Base-by-base conservation (phyloP, 2,797 vertebrate genomes). In the Lutjanus argentimaculatus region DNA sequence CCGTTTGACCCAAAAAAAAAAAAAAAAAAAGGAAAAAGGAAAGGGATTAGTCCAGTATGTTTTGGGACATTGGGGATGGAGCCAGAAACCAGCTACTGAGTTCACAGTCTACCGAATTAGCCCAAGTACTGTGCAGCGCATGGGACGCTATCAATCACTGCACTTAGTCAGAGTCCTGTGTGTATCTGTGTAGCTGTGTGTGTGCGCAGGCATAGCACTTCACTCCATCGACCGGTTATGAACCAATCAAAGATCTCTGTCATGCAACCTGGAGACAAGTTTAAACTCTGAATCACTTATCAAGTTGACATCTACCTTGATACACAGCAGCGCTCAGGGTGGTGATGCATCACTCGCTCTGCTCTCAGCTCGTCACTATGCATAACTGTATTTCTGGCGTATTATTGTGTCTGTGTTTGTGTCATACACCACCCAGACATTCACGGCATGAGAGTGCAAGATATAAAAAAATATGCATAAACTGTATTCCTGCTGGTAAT, bases 281-380 rank as follows among this genome's bases (percentile, higher is more conserved):
- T 82, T 68, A 78, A 86, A 79, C 70, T 85, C 43, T 67, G 87
- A 85, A 75, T 83, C 84, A 86, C 78, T 83, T 62, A 83, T 89
- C 72, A 84, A 56, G 57, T 30, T 78, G 68, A 80, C 80, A 69
- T 85, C 51, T 58, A 61, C 82, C 63, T 84, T 75, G 67, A 61
- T 51, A 21, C 77, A 42, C 75, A 51, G 52, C 56, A 19, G 30
- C 2, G 14, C 52, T 79, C 55, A 22, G 49, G 53, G 55, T 57
- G 72, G 7, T 21, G 73, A 80, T 72, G 74, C 81, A 80, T 85
- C 75, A 48, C 55, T 70, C 53, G 16, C 62, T 77, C 8, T 0
- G 25, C 48, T 62, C 55, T 56, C 59, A 67, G 67, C 46, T 45
- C 62, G 21, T 78, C 10, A 0, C 11, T 4, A 17, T 7, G 7